Evolutionary conservation across 2,888 invertebrate genomes (phyloP).

Genomic region (Eucera pruinosa): DNA sequence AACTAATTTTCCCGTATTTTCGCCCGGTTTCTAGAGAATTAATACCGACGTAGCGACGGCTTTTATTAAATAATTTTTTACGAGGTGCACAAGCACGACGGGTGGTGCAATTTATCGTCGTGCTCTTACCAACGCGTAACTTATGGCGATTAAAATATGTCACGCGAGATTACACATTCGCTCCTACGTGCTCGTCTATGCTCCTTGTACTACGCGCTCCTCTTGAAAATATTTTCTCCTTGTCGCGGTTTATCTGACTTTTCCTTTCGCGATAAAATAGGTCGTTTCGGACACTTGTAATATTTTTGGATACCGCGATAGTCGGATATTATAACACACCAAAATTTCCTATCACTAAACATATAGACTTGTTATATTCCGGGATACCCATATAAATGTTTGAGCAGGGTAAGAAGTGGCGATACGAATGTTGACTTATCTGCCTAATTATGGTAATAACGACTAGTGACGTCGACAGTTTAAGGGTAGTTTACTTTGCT

Average conservation of each 20-base stretch:
- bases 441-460: not conserved
- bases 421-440: not conserved
- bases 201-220: not conserved
- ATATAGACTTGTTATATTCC: too few relatives aligned
- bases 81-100: not conserved
- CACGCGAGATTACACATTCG: constrained; percentile 47
- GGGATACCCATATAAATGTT: too few relatives aligned
- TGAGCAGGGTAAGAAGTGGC: not conserved
- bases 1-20: constrained; percentile 21
- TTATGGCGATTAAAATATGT: constrained; percentile 49
- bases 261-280: constrained; percentile 2
- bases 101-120: constrained; percentile 37
- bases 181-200: constrained; percentile 6
- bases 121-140: constrained; percentile 29
- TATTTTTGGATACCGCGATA: constrained; percentile 1
- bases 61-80: constrained; percentile 48
- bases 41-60: constrained; percentile 13
- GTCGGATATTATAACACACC: not conserved
- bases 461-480: not conserved
- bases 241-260: not conserved
- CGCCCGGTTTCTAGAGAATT: not conserved
- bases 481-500: not conserved
- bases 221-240: constrained; percentile 29
- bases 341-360: too few relatives aligned
- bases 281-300: not conserved